These are phyloP conservation scores for Metaphire vulgaris DNA, from an alignment of 1,140 invertebrate genomes.

Conservation along the genomic window DNA sequence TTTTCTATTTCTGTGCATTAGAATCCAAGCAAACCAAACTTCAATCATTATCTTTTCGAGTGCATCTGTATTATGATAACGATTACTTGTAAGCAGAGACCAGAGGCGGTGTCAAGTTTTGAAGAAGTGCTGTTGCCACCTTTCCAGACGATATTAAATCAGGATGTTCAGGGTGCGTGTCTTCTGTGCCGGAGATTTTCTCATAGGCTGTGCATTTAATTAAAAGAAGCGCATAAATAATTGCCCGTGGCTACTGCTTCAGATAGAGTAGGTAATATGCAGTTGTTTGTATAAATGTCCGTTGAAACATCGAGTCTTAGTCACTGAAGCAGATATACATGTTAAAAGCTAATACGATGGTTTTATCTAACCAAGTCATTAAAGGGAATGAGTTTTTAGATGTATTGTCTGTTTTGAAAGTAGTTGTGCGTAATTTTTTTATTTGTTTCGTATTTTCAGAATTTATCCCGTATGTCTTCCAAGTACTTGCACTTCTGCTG, in stretches of 20 bases:
- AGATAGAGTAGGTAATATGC: too few relatives aligned
- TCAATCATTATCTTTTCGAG: constrained; percentile 97
- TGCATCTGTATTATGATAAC: constrained; percentile 74
- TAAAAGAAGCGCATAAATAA: too few relatives aligned
- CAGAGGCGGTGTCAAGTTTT: constrained; percentile 73
- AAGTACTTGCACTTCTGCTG: constrained; percentile 85
- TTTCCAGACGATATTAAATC: constrained; percentile 83
- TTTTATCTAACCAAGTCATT: too few relatives aligned
- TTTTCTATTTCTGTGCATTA: constrained; percentile 37
- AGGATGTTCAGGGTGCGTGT: constrained; percentile 85
- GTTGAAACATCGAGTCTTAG: too few relatives aligned
- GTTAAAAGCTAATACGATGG: too few relatives aligned
- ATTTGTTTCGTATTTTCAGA: constrained; percentile 60
- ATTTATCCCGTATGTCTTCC: constrained; percentile 95
- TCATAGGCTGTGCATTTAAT: too few relatives aligned
- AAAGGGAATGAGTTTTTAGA: too few relatives aligned
- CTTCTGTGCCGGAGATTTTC: constrained; percentile 26
- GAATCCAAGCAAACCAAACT: constrained; percentile 92
- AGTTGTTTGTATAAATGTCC: too few relatives aligned
- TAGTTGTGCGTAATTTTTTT: too few relatives aligned
- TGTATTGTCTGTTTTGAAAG: too few relatives aligned
- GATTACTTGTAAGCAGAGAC: constrained; percentile 75
- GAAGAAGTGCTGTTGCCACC: constrained; percentile 85
- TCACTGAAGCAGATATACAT: too few relatives aligned
- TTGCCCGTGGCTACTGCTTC: too few relatives aligned